Base-by-base conservation (phyloP, 2,113 vertebrate species). In the Octodon degus region DNA sequence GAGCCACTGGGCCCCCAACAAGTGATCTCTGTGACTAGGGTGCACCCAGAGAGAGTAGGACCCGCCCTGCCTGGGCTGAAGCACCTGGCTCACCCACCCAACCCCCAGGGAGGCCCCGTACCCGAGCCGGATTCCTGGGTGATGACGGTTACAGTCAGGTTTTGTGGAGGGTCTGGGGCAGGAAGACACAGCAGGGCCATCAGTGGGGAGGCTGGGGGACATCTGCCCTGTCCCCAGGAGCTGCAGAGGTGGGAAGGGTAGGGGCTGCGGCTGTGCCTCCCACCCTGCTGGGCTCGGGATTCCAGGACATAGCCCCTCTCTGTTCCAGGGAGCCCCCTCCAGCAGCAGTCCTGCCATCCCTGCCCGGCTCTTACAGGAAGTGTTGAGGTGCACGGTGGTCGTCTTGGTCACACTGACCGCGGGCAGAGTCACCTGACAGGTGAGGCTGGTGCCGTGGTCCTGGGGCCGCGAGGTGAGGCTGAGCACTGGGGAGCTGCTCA, bases 351-450 rank as follows among this genome's bases (percentile, higher is more conserved):
- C 6, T 0, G 47, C 4, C 0, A 0, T 27, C 77, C n/a, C 3
- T 5, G 67, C 27, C 37, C 40, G 32, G 74, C 4, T 25, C 93
- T 96, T 67, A 96, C 88, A 91, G 63, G 82, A 62, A 22, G 96
- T 16, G 0, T 79, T 88, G 93, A 96, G 95, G 0, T 6, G 25
- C 25, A 90, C 6, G 2, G 95, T 91, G 16, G 0, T 93, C 30
- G 5, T 11, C 0, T 1, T 40, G 19, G 40, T 93, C 81, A 92
- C 82, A 2, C 0, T 0, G 3, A 43, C 8, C 6, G 19, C 60
- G 24, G 82, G 92, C 12, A 97, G 70, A 74, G 60, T 94, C 85
- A 96, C 93, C 32, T 80, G 58, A 30, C 97, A 97, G 27, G 68
- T 96, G 37, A 97, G 81, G 37, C 2, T 37, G n/a, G 68, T 53